A percentile compares a stretch with the other conserved stretches of the same genome.
Evolutionary conservation across 2,888 invertebrate genomes (phyloP).

Genomic region (Magallana nippona): DNA sequence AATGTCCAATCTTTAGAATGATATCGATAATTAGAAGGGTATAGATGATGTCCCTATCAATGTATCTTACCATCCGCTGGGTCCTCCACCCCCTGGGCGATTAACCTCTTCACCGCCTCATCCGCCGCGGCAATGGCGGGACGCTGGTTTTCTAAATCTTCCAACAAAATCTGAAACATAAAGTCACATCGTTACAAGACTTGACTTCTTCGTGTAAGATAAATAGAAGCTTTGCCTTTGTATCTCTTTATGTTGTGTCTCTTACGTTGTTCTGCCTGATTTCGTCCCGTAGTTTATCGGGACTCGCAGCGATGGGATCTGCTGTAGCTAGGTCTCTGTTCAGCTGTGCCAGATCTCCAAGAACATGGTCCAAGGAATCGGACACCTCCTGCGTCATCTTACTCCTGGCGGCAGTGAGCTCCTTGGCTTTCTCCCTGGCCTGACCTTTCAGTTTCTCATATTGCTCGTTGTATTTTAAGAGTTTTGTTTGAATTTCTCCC

Average conservation of each 20-base stretch:
- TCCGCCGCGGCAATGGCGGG: conserved; percentile 71
- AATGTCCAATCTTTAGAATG: too few species aligned
- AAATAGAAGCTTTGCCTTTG: too few species aligned
- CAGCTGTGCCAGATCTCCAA: conserved; percentile 76
- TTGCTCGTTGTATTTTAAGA: conserved; percentile 73
- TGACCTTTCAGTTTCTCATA: conserved; percentile 76
- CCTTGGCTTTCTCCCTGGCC: conserved; percentile 73
- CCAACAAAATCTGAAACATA: conserved; percentile 65
- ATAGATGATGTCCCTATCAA: background rate
- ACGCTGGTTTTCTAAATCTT: conserved; percentile 72
- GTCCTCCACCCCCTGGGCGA: conserved; percentile 70
- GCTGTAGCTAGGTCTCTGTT: conserved; percentile 74
- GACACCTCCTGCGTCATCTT: conserved; percentile 76
- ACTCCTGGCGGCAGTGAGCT: conserved; percentile 74
- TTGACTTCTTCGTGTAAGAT: too few species aligned
- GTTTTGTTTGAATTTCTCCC: conserved; percentile 75
- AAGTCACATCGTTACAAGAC: background rate
- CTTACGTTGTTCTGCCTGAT: conserved; percentile 76
- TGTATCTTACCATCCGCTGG: conserved; percentile 67
- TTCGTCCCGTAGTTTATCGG: conserved; percentile 76
- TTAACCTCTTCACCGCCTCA: conserved; percentile 67
- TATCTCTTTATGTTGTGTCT: background rate
- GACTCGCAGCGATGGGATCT: conserved; percentile 77
- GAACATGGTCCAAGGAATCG: conserved; percentile 76
- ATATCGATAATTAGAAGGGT: too few species aligned